Evolutionary conservation across 2,888 invertebrate species (phyloP).

Genomic region (Lasius platythorax): DNA sequence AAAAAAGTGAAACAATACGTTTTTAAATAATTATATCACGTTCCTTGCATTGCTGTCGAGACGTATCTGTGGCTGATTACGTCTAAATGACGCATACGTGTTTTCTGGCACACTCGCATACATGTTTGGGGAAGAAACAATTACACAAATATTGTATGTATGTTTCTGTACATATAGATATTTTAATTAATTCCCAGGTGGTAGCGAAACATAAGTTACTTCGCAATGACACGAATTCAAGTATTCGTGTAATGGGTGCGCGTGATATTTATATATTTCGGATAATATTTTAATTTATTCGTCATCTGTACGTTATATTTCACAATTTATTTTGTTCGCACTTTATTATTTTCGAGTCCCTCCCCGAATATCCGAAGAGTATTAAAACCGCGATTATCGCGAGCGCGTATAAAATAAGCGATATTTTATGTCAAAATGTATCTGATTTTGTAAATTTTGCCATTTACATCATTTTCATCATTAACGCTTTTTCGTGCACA

Average conservation of each 20-base stretch:
- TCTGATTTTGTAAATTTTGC: neutral
- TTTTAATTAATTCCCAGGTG: constrained; percentile 47
- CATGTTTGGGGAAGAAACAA: constrained; percentile 29
- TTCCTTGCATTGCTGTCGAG: constrained; percentile 21
- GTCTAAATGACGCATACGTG: constrained; percentile 46
- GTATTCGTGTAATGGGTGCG: neutral
- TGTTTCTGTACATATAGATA: constrained; percentile 6
- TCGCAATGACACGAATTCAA: constrained; percentile 3
- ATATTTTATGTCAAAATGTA: constrained; percentile 27
- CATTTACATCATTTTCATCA: neutral
- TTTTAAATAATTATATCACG: constrained; percentile 35
- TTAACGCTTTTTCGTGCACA: neutral
- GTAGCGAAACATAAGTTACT: constrained; percentile 43
- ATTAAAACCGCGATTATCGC: constrained; percentile 20
- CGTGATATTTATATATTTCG: constrained; percentile 39
- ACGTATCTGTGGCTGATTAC: constrained; percentile 23
- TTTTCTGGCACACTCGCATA: constrained; percentile 22
- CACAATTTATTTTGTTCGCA: constrained; percentile 31
- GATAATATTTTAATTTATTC: constrained; percentile 44
- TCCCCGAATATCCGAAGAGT: neutral
- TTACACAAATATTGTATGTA: neutral
- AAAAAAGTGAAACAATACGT: constrained; percentile 3
- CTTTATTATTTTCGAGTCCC: constrained; percentile 37
- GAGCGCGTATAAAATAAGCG: neutral
- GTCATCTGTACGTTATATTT: constrained; percentile 6